A percentile compares a stretch with the other conserved stretches of the same genome.
These are phyloP conservation scores for Ptilonorhynchus violaceus DNA, from an alignment of 2,113 vertebrate species.

Conservation along the genomic window DNA sequence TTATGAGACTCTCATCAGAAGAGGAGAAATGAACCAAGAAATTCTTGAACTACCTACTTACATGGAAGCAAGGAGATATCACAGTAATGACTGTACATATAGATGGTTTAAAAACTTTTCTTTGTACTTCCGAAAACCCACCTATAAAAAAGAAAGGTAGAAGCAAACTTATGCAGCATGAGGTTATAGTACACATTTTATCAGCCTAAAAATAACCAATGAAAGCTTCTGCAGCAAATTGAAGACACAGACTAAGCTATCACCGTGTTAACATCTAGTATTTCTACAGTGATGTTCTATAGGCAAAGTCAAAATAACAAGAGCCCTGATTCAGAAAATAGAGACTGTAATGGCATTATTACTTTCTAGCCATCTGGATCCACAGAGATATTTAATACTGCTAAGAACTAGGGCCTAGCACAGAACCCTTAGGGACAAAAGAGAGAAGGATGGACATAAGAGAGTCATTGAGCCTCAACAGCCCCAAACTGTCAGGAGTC, in stretches of 20 bases:
- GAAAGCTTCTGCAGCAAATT: neutral
- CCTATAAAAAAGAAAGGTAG: neutral
- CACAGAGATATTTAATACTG: neutral
- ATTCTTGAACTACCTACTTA: neutral
- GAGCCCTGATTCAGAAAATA: neutral
- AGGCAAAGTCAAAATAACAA: neutral
- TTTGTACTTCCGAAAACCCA: neutral
- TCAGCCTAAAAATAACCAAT: neutral
- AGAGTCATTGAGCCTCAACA: conserved; percentile 2
- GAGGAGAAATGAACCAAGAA: neutral
- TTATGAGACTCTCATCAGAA: neutral
- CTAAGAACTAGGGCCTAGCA: neutral
- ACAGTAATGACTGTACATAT: neutral
- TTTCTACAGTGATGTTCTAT: neutral
- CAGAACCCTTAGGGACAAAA: neutral
- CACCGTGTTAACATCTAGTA: neutral
- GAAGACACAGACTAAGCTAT: neutral
- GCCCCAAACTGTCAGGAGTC: neutral
- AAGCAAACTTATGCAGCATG: neutral
- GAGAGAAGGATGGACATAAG: neutral
- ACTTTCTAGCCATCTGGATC: neutral
- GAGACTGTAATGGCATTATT: neutral
- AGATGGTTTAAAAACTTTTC: neutral
- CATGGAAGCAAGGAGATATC: neutral
- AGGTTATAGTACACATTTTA: neutral